Conservation (phyloP, 2,113 vertebrate genomes). For the Rhizomys pruinosus region DNA sequence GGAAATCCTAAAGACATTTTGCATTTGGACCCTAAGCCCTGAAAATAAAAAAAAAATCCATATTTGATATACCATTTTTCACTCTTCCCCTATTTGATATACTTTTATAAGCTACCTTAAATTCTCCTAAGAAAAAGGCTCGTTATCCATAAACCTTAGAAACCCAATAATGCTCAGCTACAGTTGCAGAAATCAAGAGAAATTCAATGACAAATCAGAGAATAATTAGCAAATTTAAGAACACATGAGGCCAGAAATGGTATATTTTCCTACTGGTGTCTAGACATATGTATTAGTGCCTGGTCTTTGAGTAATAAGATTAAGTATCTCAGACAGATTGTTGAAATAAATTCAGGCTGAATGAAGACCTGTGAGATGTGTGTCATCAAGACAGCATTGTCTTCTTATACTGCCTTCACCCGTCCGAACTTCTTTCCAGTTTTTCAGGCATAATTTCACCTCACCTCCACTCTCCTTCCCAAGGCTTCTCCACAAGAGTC, state of each 20-base stretch:
- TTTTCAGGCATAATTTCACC: not conserved
- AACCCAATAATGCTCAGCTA: not conserved
- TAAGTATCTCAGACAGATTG: not conserved
- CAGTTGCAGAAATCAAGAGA: not conserved
- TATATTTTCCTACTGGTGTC: conserved; percentile 23
- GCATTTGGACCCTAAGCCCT: not conserved
- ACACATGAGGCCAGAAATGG: not conserved
- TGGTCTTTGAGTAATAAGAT: not conserved
- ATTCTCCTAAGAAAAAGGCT: not conserved
- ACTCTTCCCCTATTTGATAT: too few relatives aligned
- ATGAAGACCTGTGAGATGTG: not conserved
- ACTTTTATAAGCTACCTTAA: not conserved
- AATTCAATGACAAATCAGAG: not conserved
- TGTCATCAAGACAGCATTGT: not conserved
- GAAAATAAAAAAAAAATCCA: not conserved
- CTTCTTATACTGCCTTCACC: not conserved
- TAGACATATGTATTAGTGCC: not conserved
- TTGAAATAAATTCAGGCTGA: not conserved
- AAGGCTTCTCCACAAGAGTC: not conserved
- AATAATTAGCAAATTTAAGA: not conserved
- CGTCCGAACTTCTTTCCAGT: not conserved
- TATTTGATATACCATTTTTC: not conserved
- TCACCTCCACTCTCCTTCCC: not conserved
- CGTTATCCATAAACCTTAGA: not conserved
- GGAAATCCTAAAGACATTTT: not conserved